These are phyloP conservation scores for Luscinia megarhynchos DNA, from an alignment of 2,797 vertebrate species.

Conservation along the genomic window DNA sequence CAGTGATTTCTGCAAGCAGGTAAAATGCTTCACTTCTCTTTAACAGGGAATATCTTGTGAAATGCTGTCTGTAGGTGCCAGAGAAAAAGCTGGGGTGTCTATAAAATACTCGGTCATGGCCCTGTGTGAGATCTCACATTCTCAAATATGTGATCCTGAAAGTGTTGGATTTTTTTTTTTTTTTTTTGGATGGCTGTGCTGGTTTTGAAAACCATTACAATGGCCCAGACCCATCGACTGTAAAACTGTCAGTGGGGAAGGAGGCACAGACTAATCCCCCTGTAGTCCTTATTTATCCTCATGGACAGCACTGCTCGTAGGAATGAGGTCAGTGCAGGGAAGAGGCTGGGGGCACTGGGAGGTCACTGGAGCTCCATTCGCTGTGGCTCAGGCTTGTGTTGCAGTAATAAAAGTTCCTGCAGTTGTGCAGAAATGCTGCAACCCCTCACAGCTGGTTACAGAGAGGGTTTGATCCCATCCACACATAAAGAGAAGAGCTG, in stretches of 20 bases:
- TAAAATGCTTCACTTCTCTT: not conserved
- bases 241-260: not conserved
- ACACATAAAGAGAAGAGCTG: not conserved
- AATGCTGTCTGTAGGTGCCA: not conserved
- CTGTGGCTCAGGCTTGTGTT: not conserved
- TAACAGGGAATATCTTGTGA: not conserved
- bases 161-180: not conserved
- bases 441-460: not conserved
- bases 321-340: not conserved
- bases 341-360: not conserved
- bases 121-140: not conserved
- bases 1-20: not conserved
- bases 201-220: not conserved
- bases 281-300: not conserved
- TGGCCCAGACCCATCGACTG: not conserved
- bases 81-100: not conserved
- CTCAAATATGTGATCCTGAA: not conserved
- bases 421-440: not conserved
- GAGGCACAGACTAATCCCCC: not conserved
- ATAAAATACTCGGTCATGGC: not conserved
- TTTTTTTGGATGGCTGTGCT: not conserved
- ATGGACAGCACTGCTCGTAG: accelerated
- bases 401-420: not conserved
- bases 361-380: not conserved
- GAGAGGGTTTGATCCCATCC: not conserved